Percentiles rank a stretch among this genome's conserved stretches.
phyloP scores from a whole-genome alignment of 2,113 vertebrate genomes.

The Andinoacara biseriatus region DNA sequence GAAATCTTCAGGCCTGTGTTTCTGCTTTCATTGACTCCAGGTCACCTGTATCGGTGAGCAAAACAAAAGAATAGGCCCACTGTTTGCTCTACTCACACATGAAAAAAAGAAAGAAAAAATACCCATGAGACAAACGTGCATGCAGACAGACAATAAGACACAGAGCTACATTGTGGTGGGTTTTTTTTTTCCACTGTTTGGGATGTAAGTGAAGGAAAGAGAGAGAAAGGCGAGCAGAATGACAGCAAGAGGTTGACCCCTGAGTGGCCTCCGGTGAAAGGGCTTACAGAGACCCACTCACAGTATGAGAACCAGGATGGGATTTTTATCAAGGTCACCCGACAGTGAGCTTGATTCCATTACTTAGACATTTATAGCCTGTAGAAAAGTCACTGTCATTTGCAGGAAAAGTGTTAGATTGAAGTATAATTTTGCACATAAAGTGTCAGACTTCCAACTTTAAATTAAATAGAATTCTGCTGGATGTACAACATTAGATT shows the following conservation, averaged over 20 bases:
- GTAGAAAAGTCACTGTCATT: conserved; percentile 13
- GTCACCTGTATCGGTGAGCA: conserved; percentile 47
- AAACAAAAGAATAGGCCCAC: conserved; percentile 45
- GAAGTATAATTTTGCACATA: not conserved
- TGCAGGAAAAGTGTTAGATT: not conserved
- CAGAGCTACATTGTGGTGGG: conserved; percentile 8
- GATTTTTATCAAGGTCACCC: conserved; percentile 56
- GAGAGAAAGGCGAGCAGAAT: conserved; percentile 2
- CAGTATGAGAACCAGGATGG: conserved; percentile 38
- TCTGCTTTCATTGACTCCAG: conserved; percentile 42
- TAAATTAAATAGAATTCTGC: not conserved
- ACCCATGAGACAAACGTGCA: conserved; percentile 25
- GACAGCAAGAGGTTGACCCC: conserved; percentile 26
- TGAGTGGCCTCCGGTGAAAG: conserved; percentile 19
- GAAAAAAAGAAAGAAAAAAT: not conserved
- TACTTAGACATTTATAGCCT: conserved; percentile 24
- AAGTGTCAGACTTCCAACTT: not conserved
- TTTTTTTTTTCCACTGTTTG: conserved; percentile 3
- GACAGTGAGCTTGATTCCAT: conserved; percentile 23
- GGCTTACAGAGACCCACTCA: conserved; percentile 32
- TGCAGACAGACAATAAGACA: not conserved
- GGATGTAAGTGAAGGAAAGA: conserved; percentile 34
- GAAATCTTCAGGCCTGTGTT: conserved; percentile 47
- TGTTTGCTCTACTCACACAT: conserved; percentile 40
- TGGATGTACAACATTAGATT: not conserved